Evolutionary conservation across 2,797 vertebrate species (phyloP), one percentile per base, ranked within the genome.

Genomic region (Phyllotis vaccarum): DNA sequence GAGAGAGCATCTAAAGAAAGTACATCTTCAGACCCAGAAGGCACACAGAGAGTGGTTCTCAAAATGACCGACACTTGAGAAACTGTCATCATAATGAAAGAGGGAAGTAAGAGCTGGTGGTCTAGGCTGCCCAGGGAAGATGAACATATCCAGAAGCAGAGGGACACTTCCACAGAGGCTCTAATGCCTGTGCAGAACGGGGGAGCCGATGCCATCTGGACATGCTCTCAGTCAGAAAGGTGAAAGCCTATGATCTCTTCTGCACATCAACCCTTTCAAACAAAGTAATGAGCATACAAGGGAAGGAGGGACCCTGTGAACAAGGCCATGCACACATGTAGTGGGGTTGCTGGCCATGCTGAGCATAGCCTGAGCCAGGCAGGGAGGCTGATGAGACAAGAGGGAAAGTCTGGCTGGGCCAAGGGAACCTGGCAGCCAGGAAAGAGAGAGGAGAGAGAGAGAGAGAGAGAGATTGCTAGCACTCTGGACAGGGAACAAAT

Each of bases 401-500:
- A 79, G 72, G 49, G 68, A 91, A 81, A 85, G 29, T 22, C 66
- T 94, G 90, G 93, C 96, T 90, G 56, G 43, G 60, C 1, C 0
- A 12, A 37, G 5, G 46, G 86, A 40, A 66, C 64, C 75, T 87
- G 91, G 94, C 75, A 88, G 94, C 72, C 2, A 1, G 49, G 27
- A 58, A 54, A 89, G 68, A 12, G 4, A 83, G 64, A n/a, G n/a
- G n/a, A n/a, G n/a, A n/a, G n/a, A n/a, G n/a, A n/a, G n/a, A n/a
- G n/a, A n/a, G n/a, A 62, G 56, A 43, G 46, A 93, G 86, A 80
- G 86, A 66, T 13, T 34, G 88, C 52, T 1, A 54, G 86, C 9
- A 58, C 81, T 56, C 87, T 89, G 86, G 91, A 94, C 60, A 2
- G n/a, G 88, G 93, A 92, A 91, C 93, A 97, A 94, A 90, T 31